These are phyloP conservation scores for Tupaia chinensis DNA, from an alignment of 2,113 vertebrate genomes.

Conservation along the genomic window DNA sequence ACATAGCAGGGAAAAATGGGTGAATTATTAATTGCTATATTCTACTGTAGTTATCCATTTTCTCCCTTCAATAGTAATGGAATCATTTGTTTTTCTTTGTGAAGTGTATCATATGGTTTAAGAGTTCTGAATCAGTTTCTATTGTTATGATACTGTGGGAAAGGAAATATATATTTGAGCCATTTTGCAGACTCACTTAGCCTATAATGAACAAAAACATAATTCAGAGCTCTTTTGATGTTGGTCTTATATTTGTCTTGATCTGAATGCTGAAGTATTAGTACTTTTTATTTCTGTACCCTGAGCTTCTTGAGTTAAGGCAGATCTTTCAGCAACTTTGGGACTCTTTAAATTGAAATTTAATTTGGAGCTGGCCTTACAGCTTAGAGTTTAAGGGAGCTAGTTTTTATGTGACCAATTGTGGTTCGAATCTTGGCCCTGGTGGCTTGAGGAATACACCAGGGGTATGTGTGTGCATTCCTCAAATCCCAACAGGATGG, in stretches of 20 bases:
- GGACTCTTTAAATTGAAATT: not conserved
- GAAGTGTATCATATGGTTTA: not conserved
- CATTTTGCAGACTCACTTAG: not conserved
- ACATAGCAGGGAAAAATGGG: not conserved
- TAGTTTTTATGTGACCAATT: too few species aligned
- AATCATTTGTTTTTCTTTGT: not conserved
- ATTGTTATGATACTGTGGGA: not conserved
- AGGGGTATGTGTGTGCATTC: too few species aligned
- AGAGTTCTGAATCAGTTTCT: not conserved
- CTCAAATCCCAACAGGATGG: too few species aligned
- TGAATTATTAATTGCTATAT: constrained; percentile 8
- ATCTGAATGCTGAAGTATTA: not conserved
- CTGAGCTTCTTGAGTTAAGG: not conserved
- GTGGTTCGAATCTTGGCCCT: too few species aligned
- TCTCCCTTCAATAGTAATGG: not conserved
- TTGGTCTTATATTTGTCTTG: not conserved
- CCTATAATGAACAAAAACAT: not conserved
- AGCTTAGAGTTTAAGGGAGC: too few species aligned
- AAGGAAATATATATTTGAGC: not conserved
- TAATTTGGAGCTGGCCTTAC: too few species aligned
- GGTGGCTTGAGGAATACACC: too few species aligned
- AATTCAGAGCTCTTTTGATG: constrained; percentile 4
- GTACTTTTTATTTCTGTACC: not conserved
- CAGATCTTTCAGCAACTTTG: not conserved
- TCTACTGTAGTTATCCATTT: not conserved